Base-by-base conservation (phyloP, 2,888 invertebrate genomes). In the Lasioglossum lativentre region DNA sequence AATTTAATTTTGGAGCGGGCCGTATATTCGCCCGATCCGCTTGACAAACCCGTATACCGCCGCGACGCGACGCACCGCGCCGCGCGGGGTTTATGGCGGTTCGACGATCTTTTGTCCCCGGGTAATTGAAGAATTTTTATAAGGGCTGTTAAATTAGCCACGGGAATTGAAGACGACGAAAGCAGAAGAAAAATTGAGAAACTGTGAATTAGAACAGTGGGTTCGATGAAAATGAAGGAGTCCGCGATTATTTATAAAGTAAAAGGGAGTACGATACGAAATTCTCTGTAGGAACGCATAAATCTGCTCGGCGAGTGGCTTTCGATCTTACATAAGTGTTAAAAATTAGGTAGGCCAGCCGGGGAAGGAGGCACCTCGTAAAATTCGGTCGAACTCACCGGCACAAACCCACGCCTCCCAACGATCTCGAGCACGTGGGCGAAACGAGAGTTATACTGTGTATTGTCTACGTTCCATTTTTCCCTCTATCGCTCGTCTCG, bases 401-500 rank as follows among this genome's bases (percentile, higher is more conserved):
- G 75, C 63, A 77, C 75, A 84, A 82, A 80, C 90, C 90, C 90
- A 92, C 91, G 92, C 90, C 78, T 78, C 81, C 42, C 52, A 78
- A 84, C 84, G 83, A 85, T 88, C 85, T 85, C 84, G 80, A 38
- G 63, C 83, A 86, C 83, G 92, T 92, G 89, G 92, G 92, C 85
- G 87, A 87, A 88, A 91, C 91, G 90, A 91, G 91, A 92, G 86
- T 91, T 90, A 90, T 85, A 90, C 80, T 66, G 78, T 80, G 85
- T 80, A 90, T 91, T 91, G 88, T 91, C 86, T 91, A 85, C 89
- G 80, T 88, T 87, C 82, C 75, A 78, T 87, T 90, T 90, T 78
- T 73, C 73, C 79, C 66, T 40, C 83, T 40, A 76, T 80, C 82
- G 81, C 78, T 80, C 86, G 82, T 85, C 83, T 85, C 78, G 88